Evolutionary conservation across 92 coral and sea anemone species (phyloP).

Genomic region (Virgularia gustaviana): DNA sequence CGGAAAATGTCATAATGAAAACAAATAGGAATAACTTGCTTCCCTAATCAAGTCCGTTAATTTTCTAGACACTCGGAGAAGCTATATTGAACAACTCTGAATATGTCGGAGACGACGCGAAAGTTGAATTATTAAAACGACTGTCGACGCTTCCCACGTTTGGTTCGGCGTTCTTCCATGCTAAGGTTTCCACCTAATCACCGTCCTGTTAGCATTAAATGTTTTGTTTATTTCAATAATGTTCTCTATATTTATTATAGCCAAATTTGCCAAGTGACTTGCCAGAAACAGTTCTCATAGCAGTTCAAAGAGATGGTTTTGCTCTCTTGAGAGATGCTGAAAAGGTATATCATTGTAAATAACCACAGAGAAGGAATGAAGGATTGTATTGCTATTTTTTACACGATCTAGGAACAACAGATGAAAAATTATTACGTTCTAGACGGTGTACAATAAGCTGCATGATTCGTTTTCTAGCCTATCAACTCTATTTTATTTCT

Average conservation of each 20-base stretch:
- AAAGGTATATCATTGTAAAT: too few relatives aligned
- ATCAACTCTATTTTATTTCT: too few relatives aligned
- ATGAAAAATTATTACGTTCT: too few relatives aligned
- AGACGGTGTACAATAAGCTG: too few relatives aligned
- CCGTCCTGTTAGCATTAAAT: too few relatives aligned
- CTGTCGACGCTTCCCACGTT: slow-evolving; percentile 12
- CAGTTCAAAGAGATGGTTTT: slow-evolving; percentile 16
- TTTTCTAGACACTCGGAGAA: slow-evolving; percentile 9
- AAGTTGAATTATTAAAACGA: slow-evolving; percentile 16
- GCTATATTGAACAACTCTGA: slow-evolving; percentile 5
- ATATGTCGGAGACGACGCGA: slow-evolving; percentile 25
- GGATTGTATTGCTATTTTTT: too few relatives aligned
- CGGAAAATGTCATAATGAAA: neutral
- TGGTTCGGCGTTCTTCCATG: slow-evolving; percentile 28
- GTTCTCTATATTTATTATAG: neutral
- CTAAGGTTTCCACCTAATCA: slow-evolving; percentile 17
- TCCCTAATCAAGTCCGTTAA: neutral
- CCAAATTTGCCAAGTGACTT: neutral
- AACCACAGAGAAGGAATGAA: too few relatives aligned
- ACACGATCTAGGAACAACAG: too few relatives aligned
- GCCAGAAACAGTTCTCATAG: slow-evolving; percentile 24
- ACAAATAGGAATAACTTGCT: neutral
- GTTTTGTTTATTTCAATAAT: neutral
- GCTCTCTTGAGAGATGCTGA: slow-evolving; percentile 2
- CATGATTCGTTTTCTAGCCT: too few relatives aligned